Base-by-base conservation (phyloP, 1,140 invertebrate species). In the Augochlora pura region DNA sequence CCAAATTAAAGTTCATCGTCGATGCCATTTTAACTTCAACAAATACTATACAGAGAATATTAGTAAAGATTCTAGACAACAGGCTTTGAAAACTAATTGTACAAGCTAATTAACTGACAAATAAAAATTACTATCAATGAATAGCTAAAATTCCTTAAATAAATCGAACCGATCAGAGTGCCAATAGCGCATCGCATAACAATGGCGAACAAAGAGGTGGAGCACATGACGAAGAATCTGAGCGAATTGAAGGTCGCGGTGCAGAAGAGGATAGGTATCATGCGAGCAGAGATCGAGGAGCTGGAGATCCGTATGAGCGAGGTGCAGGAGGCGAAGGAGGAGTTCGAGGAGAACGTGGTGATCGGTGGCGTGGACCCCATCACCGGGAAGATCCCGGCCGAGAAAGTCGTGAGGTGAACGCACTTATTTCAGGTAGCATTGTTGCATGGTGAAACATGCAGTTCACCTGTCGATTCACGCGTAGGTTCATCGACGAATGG, bases 251-350 rank as follows among this genome's bases (percentile, higher is more conserved):
- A 91, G 80, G 79, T 80, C 32, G 86, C 83, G 14, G 90, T 88
- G 0, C 85, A 74, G 0, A 93, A 91, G 77, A 90, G 89, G 69
- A 92, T 91, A 49, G 88, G 87, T 0, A 69, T 91, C 21, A 59
- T 94, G 0, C 91, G 89, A 83, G 93, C 93, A 0, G 89, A 93
- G 63, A 80, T 94, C 9, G 93, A 94, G 85, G 94, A 94, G 83
- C 92, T 94, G 0, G 87, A 92, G 14, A 69, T 93, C 2, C 88
- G 93, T 49, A 91, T 92, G 10, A 74, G n/a, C 0, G 92, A 94
- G 65, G 91, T 90, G 42, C 84, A 91, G 8, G 91, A 93, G 59
- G 87, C 91, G 0, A 89, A 46, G 21, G 86, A 89, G 12, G 78
- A 90, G 25, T 93, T 94, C 62, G 87, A 94, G 18, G 81, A 92